Percentiles rank a stretch among this genome's conserved stretches.
These are phyloP conservation scores for Rhadinocentrus ornatus DNA, from an alignment of 2,797 vertebrate species.

Conservation along the genomic window DNA sequence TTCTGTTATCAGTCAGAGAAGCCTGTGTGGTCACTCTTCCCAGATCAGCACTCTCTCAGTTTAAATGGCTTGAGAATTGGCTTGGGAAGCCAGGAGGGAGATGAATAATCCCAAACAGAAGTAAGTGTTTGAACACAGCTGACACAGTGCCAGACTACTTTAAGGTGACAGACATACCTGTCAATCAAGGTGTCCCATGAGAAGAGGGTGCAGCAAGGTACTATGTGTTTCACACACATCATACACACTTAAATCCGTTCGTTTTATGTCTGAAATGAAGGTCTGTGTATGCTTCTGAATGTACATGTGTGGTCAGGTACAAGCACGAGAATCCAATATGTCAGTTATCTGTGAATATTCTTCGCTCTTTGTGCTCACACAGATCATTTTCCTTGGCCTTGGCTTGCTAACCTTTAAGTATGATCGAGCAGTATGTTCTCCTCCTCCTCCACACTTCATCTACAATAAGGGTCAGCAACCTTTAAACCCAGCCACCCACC, in stretches of 20 bases:
- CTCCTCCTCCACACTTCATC: conserved; percentile 72
- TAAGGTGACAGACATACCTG: conserved; percentile 68
- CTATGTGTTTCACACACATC: conserved; percentile 11
- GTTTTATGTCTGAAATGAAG: not conserved
- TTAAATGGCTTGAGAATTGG: conserved; percentile 45
- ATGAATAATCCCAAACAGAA: conserved; percentile 69
- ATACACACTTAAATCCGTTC: conserved; percentile 18
- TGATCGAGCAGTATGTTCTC: conserved; percentile 60
- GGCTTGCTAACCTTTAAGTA: conserved; percentile 48
- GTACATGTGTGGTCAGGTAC: not conserved
- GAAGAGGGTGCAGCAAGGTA: conserved; percentile 24
- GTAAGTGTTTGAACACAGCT: conserved; percentile 70
- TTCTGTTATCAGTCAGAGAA: conserved; percentile 25
- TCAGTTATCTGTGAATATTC: conserved; percentile 24
- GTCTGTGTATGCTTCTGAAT: not conserved
- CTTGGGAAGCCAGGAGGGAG: conserved; percentile 48
- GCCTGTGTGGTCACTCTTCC: conserved; percentile 21
- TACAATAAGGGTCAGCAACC: conserved; percentile 69
- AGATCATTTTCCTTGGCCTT: conserved; percentile 54
- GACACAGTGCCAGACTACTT: conserved; percentile 65
- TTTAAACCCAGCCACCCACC: conserved; percentile 71
- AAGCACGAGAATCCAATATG: conserved; percentile 2
- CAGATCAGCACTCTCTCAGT: conserved; percentile 41
- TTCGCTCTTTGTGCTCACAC: conserved; percentile 33
- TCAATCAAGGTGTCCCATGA: conserved; percentile 31